A percentile compares a stretch with the other conserved stretches of the same genome.
Evolutionary conservation across 2,888 invertebrate species (phyloP).

Genomic region (Boloria euphrosyne): DNA sequence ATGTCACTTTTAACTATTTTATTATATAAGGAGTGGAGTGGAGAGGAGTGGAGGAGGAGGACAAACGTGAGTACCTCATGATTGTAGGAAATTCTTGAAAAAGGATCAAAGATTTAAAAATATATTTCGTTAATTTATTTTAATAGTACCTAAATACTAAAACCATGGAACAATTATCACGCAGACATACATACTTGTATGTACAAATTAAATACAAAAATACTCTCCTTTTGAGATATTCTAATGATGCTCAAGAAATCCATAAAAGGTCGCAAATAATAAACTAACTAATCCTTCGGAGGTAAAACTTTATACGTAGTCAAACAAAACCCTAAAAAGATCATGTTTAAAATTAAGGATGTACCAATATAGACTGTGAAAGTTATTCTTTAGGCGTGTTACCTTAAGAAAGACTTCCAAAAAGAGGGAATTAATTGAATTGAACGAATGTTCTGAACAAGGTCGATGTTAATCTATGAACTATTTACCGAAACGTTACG

Average conservation of each 20-base stretch:
- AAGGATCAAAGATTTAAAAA: no score
- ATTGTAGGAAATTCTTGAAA: no score
- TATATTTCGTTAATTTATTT: no score
- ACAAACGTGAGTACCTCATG: no score
- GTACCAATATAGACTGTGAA: not conserved
- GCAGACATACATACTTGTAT: no score
- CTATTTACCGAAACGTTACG: not conserved
- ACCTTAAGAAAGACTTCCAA: not conserved
- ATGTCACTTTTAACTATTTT: no score
- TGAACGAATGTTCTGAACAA: constrained; percentile 4
- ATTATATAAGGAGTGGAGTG: no score
- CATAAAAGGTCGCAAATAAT: not conserved
- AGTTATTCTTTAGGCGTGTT: constrained; percentile 9
- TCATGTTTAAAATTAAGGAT: not conserved
- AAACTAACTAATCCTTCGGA: not conserved
- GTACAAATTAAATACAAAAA: no score
- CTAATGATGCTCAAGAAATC: not conserved
- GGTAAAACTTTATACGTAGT: not conserved
- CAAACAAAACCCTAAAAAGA: constrained; percentile 3
- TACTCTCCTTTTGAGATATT: no score
- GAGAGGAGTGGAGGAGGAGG: no score
- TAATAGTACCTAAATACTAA: no score
- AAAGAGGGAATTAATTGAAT: not conserved
- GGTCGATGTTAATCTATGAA: constrained; percentile 8
- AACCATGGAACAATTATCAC: no score